Base-by-base conservation (phyloP, 2,888 invertebrate genomes). In the Acanthosoma haemorrhoidale region DNA sequence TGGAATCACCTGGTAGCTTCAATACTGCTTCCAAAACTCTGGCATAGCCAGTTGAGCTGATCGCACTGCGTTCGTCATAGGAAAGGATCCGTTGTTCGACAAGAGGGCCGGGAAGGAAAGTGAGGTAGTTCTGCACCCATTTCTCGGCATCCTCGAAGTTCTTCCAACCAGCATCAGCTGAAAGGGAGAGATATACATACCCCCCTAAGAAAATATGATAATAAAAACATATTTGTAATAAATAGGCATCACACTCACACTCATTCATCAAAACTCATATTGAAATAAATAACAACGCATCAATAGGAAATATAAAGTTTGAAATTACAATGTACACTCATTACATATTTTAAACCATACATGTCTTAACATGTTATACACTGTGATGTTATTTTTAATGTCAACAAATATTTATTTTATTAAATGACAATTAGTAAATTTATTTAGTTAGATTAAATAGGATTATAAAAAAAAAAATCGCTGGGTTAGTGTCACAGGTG, bases 11-110 rank as follows among this genome's bases (percentile, higher is more conserved):
- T 73, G 70, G 38, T 13, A 41, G 15, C 0, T 51, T 36, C 31
- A 71, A 18, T 8, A 72, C 25, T 29, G 66, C 51, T n/a, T 36
- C 57, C 4, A 73, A 39, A 8, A 74, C 57, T 29, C 66, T 70
- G 9, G 70, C 36, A 61, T 74, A 74, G 18, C 71, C 41, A 8
- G 34, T 9, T 6, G 31, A 57, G 16, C 39, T 32, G 41, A 32
- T 58, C 15, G 60, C 25, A 13, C 61, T 60, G 15, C 70, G 18
- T 51, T 77, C 78, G 13, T 75, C 73, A 78, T 91, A 90, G 1
- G 83, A 73, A 38, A 81, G 80, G 11, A 80, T 77, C 77, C 86
- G 88, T 77, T 90, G 88, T 16, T 86, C 83, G 0, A 90, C 91
- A 32, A 86, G 76, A 0, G 85, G 83, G 8, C 86, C 86, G 0